Conservation (phyloP, 2,888 invertebrate genomes). For the Protodeltote pygarga region DNA sequence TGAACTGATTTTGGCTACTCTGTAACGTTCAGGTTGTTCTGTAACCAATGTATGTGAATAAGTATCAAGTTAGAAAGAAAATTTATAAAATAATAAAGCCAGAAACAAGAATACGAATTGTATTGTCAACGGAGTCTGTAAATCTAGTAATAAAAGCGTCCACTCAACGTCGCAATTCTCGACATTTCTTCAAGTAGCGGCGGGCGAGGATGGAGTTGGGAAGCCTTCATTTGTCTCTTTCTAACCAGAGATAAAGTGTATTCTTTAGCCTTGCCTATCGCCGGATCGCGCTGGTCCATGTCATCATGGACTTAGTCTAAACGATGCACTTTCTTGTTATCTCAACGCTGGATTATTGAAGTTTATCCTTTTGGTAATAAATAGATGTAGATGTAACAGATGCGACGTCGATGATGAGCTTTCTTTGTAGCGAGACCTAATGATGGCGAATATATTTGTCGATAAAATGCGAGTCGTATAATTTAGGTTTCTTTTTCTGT, state of each 20-base stretch:
- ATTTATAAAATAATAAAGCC: conserved; percentile 35
- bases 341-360: conserved; percentile 61
- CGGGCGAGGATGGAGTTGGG: conserved; percentile 50
- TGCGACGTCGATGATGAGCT: conserved; percentile 19
- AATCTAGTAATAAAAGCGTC: conserved; percentile 66
- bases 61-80: conserved; percentile 24
- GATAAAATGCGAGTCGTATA: conserved; percentile 23
- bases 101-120: conserved; percentile 44
- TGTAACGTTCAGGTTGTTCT: conserved; percentile 16
- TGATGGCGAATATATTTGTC: conserved; percentile 34
- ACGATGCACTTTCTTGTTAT: conserved; percentile 68
- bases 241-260: conserved; percentile 50
- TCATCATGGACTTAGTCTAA: conserved; percentile 60
- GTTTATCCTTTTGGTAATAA: conserved; percentile 52
- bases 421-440: conserved; percentile 15
- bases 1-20: conserved; percentile 21
- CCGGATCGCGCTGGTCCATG: conserved; percentile 52
- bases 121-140: conserved; percentile 57
- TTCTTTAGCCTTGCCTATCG: conserved; percentile 58
- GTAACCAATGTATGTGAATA: conserved; percentile 11
- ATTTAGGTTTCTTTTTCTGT: conserved; percentile 33
- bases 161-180: conserved; percentile 63
- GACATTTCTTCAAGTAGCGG: conserved; percentile 58
- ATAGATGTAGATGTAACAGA: conserved; percentile 33
- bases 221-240: conserved; percentile 57